Conservation (phyloP, 2,888 invertebrate genomes). For the Bruchidius siliquastri region DNA sequence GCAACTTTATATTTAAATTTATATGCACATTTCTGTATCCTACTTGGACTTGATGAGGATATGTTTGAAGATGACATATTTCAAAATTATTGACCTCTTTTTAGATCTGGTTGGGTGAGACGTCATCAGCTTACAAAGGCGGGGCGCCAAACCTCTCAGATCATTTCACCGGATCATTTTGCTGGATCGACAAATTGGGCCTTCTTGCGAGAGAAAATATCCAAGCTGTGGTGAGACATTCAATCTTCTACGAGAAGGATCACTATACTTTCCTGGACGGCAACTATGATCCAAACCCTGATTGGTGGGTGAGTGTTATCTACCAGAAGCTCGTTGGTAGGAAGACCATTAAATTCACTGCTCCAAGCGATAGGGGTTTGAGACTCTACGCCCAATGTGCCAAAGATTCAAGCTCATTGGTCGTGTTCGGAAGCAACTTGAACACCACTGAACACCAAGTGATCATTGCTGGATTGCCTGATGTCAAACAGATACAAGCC, state of each 20-base stretch:
- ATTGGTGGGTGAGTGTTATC: constrained; percentile 64
- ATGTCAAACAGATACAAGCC: too few species aligned
- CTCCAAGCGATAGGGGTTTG: constrained; percentile 40
- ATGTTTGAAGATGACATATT: too few species aligned
- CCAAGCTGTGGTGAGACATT: constrained; percentile 64
- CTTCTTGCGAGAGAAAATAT: constrained; percentile 61
- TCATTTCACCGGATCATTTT: constrained; percentile 63
- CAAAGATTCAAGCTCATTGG: constrained; percentile 1
- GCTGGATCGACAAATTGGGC: constrained; percentile 74
- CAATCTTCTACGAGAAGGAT: constrained; percentile 58
- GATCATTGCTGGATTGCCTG: too few species aligned
- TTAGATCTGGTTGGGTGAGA: constrained; percentile 65
- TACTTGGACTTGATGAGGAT: too few species aligned
- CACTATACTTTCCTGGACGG: constrained; percentile 60
- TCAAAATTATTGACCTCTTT: too few species aligned
- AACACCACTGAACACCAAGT: constrained; percentile 36
- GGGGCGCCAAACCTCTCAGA: constrained; percentile 68
- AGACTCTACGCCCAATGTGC: constrained; percentile 69
- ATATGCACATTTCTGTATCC: too few species aligned
- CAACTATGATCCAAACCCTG: constrained; percentile 59
- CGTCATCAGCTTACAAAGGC: constrained; percentile 70
- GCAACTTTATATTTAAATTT: too few species aligned
- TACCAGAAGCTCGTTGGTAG: constrained; percentile 66
- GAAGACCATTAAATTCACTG: constrained; percentile 54
- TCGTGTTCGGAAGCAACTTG: constrained; percentile 58